Base-by-base conservation (phyloP, 1,140 invertebrate species). In the Linepithema humile region DNA sequence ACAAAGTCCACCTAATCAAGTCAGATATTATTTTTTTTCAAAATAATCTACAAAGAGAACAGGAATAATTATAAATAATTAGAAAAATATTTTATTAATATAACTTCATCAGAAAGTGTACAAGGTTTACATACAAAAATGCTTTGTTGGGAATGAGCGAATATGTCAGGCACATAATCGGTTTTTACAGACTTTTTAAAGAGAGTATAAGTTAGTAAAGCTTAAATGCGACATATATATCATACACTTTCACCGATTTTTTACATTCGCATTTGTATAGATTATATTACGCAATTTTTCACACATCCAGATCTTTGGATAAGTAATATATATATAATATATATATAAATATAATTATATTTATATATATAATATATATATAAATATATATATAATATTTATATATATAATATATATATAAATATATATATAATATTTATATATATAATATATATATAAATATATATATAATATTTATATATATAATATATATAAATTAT, bases 121-220 rank as follows among this genome's bases (percentile, higher is more conserved):
- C 75, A 67, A n/a, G 64, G 10, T 32, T 62, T 26, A 60, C 45
- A 77, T 87, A 85, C 26, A 88, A 85, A 87, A 90, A 75, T 89
- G 85, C 88, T 67, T 88, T 72, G 20, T 85, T 32, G 84, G 90
- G 89, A 91, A 91, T 91, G 90, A 74, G 17, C 48, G 60, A 82
- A 75, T 74, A 77, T 43, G 10, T 50, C n/a, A 73, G 40, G 26
- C 53, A 73, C 60, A 73, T 35, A 64, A 35, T 59, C 55, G 70
- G 48, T 32, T 60, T 62, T 82, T 29, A n/a, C 9, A 72, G 12
- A 85, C 26, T 20, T 75, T 62, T 9, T 15, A 45, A 55, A 60
- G 2, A 77, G 70, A 60, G 15, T 86, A 53, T 48, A 48, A 67
- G 23, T 67, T 53, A 55, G 3, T 29, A 29, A 57, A 69, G 32